A percentile compares a stretch with the other conserved stretches of the same genome.
These are phyloP conservation scores for Priapulus caudatus DNA, from an alignment of 2,888 invertebrate genomes.

Conservation along the genomic window DNA sequence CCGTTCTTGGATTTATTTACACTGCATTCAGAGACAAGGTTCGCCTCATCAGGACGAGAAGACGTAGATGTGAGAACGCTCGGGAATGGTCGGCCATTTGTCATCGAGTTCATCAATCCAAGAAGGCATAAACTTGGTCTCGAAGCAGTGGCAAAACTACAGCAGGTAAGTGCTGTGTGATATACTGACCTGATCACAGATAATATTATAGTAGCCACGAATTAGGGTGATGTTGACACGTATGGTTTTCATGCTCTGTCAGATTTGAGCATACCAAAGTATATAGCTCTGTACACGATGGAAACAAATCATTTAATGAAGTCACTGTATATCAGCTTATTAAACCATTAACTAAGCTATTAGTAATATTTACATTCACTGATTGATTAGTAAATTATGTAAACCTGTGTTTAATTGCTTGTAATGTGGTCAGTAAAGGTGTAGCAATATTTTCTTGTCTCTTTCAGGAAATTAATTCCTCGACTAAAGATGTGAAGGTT, in stretches of 20 bases:
- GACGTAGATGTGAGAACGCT: slow-evolving; percentile 93
- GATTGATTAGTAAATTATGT: too few species aligned
- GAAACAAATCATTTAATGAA: too few species aligned
- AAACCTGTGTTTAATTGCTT: not conserved
- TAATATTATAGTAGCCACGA: too few species aligned
- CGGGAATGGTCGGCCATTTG: slow-evolving; percentile 72
- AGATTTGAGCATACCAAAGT: too few species aligned
- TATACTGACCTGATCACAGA: not conserved
- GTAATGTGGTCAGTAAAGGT: not conserved
- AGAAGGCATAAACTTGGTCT: slow-evolving; percentile 43
- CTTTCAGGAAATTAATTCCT: slow-evolving; percentile 45
- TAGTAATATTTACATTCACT: too few species aligned
- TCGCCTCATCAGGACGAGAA: slow-evolving; percentile 84
- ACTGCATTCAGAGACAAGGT: slow-evolving; percentile 49
- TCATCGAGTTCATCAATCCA: slow-evolving; percentile 56
- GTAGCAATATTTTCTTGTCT: slow-evolving; percentile 10
- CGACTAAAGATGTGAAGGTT: slow-evolving; percentile 45
- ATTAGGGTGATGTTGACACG: too few species aligned
- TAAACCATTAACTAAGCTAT: too few species aligned
- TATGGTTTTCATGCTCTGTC: too few species aligned
- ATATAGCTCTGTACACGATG: too few species aligned
- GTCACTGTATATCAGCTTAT: too few species aligned
- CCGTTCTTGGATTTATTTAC: too few species aligned
- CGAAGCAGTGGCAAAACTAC: slow-evolving; percentile 46
- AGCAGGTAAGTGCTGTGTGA: slow-evolving; percentile 34